Percentiles rank a stretch among this genome's conserved stretches.
These are phyloP conservation scores for Poecilia picta DNA, from an alignment of 2,797 vertebrate genomes.

Conservation along the genomic window DNA sequence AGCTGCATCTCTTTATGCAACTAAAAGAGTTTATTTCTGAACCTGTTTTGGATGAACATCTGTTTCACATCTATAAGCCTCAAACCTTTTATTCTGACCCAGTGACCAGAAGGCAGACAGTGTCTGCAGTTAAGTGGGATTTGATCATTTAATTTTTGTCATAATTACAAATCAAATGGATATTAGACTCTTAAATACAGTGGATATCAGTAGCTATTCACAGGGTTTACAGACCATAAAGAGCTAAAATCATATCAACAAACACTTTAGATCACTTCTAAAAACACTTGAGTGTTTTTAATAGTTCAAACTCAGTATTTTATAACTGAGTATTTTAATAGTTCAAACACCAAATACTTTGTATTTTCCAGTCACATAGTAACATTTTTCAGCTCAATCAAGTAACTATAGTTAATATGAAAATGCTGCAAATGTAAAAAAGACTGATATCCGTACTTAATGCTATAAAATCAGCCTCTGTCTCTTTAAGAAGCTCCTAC, in stretches of 20 bases:
- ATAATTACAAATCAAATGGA: background rate
- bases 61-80: background rate
- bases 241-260: background rate
- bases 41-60: background rate
- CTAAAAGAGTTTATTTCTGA: background rate
- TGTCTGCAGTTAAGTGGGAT: background rate
- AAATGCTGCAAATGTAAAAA: no score
- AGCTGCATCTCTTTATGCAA: background rate
- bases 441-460: no score
- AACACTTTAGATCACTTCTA: background rate
- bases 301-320: background rate
- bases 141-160: background rate
- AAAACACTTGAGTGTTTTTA: background rate
- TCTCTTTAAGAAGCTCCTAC: no score
- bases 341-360: background rate
- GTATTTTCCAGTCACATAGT: no score
- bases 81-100: background rate
- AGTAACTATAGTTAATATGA: no score
- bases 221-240: background rate
- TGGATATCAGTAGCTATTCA: background rate
- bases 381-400: no score
- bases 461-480: no score
- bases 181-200: background rate
- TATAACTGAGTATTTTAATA: background rate
- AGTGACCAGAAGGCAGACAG: conserved; percentile 1